Evolutionary conservation across 1,140 invertebrate species (phyloP).

Genomic region (Alviniconcha marisindica): DNA sequence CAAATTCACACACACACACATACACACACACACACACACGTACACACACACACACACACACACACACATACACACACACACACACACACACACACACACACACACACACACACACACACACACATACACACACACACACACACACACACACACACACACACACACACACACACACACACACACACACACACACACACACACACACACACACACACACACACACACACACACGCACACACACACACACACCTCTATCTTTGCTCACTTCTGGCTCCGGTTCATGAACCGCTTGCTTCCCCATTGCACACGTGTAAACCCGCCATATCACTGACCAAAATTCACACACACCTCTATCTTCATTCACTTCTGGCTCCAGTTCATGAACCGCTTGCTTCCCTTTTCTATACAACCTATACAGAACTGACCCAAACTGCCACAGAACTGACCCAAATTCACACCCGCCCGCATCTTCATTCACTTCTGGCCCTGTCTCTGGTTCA

Average conservation of each 20-base stretch:
- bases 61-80: too few species aligned
- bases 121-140: too few species aligned
- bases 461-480: too few species aligned
- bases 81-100: neutral
- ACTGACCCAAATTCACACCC: too few species aligned
- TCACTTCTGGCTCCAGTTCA: conserved; percentile 64
- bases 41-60: too few species aligned
- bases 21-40: too few species aligned
- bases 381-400: conserved; percentile 63
- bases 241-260: conserved; percentile 70
- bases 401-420: neutral
- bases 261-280: conserved; percentile 65
- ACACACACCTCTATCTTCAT: conserved; percentile 70
- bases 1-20: too few species aligned
- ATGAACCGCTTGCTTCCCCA: conserved; percentile 61
- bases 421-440: neutral
- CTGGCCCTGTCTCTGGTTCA: too few species aligned
- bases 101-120: neutral
- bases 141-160: too few species aligned
- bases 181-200: neutral
- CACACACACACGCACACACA: neutral
- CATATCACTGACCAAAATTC: too few species aligned
- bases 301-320: conserved; percentile 58
- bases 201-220: conserved; percentile 2
- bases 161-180: too few species aligned